Base-by-base conservation (phyloP, 2,797 vertebrate genomes). In the Danio aesculapii region DNA sequence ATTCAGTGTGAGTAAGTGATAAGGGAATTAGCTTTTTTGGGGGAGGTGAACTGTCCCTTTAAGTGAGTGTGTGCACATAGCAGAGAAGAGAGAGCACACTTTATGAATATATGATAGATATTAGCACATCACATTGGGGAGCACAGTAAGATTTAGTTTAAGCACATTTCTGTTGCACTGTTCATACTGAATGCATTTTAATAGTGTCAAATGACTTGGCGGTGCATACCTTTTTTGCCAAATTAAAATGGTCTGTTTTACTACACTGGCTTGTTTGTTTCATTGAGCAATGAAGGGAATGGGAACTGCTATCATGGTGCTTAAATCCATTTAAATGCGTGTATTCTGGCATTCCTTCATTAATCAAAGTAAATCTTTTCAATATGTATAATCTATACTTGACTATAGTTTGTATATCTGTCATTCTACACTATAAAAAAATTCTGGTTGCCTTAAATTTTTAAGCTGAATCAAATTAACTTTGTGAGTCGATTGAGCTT, bases 81-180 rank as follows among this genome's bases (percentile, higher is more conserved):
- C 21, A 63, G 71, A 84, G 63, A 55, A 61, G 67, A 74, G 80
- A 77, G 81, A 52, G 41, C 62, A 55, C 47, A 81, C 46, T 84
- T 88, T 88, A 85, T 89, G 90, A 88, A 90, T 91, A 90, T 91
- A 91, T 91, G 89, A 91, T 61, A 90, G 84, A 91, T 84, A 91
- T 91, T 86, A 93, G 92, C 93, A 93, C 91, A 93, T 92, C 88
- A 91, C 91, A 84, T 86, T 88, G 86, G 87, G 76, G 84, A 88
- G 87, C 90, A 73, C 88, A 85, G 89, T 92, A 85, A 66, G 86
- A 91, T 86, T 82, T 85, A 90, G 84, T 91, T 30, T 88, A 93
- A 92, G 92, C 94, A 94, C 93, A 94, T 93, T 93, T 91, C 92
- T 91, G 90, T 92, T 91, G 90, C 90, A 92, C 90, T 90, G 87